Evolutionary conservation across 2,113 vertebrate species (phyloP).

Genomic region (Platysternon megacephalum): DNA sequence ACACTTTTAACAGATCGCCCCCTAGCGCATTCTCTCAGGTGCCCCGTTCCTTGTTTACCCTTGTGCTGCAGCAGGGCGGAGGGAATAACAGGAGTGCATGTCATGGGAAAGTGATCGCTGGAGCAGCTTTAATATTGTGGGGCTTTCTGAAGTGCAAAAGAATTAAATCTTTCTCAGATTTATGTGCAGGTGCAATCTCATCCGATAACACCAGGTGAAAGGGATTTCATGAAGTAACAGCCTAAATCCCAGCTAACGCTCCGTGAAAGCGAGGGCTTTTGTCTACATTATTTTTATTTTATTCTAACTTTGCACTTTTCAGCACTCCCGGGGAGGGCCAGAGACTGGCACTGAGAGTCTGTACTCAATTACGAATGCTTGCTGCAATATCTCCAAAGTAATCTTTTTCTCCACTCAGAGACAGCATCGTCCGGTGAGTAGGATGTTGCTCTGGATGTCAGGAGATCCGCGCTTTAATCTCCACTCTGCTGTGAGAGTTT

Average conservation of each 20-base stretch:
- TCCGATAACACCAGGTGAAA: not conserved
- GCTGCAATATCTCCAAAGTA: not conserved
- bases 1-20: too few species aligned
- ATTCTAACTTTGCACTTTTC: not conserved
- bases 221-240: not conserved
- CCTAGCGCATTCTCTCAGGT: not conserved
- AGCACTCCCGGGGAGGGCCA: not conserved
- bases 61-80: not conserved
- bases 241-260: not conserved
- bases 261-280: not conserved
- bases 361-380: not conserved
- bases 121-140: rapidly evolving
- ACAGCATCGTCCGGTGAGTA: too few species aligned
- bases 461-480: too few species aligned
- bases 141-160: rapidly evolving
- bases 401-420: not conserved
- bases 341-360: not conserved
- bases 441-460: too few species aligned
- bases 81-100: not conserved
- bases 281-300: not conserved
- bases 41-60: not conserved
- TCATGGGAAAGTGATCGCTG: not conserved
- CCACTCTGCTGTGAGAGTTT: too few species aligned
- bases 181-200: rapidly evolving
- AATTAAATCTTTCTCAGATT: rapidly evolving